Base-by-base conservation (phyloP, 2,797 vertebrate genomes). In the Leptodactylus fallax region DNA sequence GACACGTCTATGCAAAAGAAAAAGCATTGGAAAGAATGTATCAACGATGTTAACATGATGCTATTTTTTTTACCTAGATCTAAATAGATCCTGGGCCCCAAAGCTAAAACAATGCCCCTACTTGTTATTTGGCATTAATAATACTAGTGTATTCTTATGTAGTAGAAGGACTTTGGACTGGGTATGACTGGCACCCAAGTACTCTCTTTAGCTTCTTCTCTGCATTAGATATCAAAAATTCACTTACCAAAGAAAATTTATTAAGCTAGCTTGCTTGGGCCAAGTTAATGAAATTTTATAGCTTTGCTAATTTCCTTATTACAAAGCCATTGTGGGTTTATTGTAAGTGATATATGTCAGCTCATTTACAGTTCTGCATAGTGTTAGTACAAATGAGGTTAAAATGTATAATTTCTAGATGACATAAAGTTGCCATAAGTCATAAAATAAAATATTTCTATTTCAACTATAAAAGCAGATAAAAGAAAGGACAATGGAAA, bases 291-390 rank as follows among this genome's bases (percentile, higher is more conserved):
- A 11, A 10, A 47, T 72, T 72, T 72, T 47, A 72, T 21, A 19
- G 17, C 69, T 74, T 49, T 49, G 45, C 47, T 74, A 74, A 49
- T 74, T 49, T 51, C 72, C 49, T 77, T 23, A 77, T 23, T 77
- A 53, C 3, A 77, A 51, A 77, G 21, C 6, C 49, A 77, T 77
- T 77, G 21, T 23, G 12, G 9, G 21, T 77, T 53, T 53, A 51
- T n/a, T 51, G 6, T 53, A 51, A 76, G 19, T 76, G 49, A 51
- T 51, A 23, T 53, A 51, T 49, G 6, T 77, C 72, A 53, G 45
- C 19, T 53, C 19, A 53, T 51, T 77, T 77, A 53, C 72, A 53
- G 10, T 51, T 17, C 6, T 53, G 7, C 19, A 49, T 69, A 36
- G 67, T 45, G 27, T 71, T 71, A 17, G 0, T 36, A 11, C 49